Base-by-base conservation (phyloP, 2,888 invertebrate species). In the Fragum sueziense region DNA sequence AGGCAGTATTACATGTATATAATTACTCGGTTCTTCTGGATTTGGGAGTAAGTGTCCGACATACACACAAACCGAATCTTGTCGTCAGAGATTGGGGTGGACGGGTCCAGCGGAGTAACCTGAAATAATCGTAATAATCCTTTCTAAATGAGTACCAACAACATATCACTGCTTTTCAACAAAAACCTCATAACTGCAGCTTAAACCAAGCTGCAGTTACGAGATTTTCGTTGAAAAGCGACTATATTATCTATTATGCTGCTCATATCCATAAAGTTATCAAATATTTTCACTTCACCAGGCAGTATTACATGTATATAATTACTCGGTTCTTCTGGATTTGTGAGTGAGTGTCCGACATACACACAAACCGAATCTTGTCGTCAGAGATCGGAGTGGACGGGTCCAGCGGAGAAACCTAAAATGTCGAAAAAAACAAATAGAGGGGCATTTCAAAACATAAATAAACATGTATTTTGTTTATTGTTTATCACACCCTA, bases 1-100 rank as follows among this genome's bases (percentile, higher is more conserved):
- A 93, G 97, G 97, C 71, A 97, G 95, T 87, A 97, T 96, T 71
- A 97, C 95, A 93, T 97, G 0, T 97, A 97, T 80, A 97, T 94
- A 59, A 77, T 80, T 0, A 81, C 62, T 86, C 95, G 95, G 20
- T 96, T 94, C 86, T 95, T 95, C 54, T 95, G 94, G 20, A 96
- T 95, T 71, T 96, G 93, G 0, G 96, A 95, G 92, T 97, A 97
- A 0, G 97, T 97, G 90, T 97, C 97, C 80, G 97, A 97, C 95
- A 97, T 96, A 91, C 97, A 97, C 3, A 97, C 97, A 87, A 97
- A 95, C 69, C 97, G 94, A 2, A 96, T 92, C 22, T 89, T 84
- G 73, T 90, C 87, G 0, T 79, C 78, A 75, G 75, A 86, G 34
- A 91, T 78, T 17, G 89, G 88, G 0, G 86, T 88, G n/a, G 74